phyloP scores from a whole-genome alignment of 1,140 invertebrate genomes.

The Ips typographus region DNA sequence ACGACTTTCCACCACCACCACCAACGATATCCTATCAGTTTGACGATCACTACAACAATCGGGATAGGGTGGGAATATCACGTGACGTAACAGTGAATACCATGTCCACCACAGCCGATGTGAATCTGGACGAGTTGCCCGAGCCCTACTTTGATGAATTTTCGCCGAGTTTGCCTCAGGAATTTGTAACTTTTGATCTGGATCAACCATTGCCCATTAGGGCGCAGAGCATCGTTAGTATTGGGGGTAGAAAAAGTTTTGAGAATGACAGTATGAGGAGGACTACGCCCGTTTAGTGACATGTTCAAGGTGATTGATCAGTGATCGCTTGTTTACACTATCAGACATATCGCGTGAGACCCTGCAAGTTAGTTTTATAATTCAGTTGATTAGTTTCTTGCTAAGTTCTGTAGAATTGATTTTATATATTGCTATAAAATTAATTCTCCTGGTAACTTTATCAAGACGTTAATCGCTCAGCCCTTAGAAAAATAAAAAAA shows the following conservation, averaged over 20 bases:
- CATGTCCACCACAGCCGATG: conserved; percentile 52
- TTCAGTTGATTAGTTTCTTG: neutral
- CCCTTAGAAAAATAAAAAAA: no score
- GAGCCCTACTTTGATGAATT: conserved; percentile 49
- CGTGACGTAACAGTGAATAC: conserved; percentile 52
- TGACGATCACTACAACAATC: conserved; percentile 43
- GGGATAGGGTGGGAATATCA: conserved; percentile 39
- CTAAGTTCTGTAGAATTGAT: neutral
- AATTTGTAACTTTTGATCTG: conserved; percentile 53
- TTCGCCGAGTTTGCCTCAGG: conserved; percentile 49
- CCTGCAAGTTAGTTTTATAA: neutral
- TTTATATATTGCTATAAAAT: neutral
- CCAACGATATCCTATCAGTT: conserved; percentile 53
- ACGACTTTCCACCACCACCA: conserved; percentile 58
- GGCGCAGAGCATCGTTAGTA: conserved; percentile 46
- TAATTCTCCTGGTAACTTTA: neutral
- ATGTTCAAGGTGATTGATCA: conserved; percentile 11
- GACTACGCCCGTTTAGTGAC: conserved; percentile 53
- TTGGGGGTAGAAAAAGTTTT: conserved; percentile 42
- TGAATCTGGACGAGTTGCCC: conserved; percentile 47
- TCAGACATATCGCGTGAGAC: neutral
- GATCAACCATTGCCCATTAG: conserved; percentile 49
- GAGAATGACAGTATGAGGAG: conserved; percentile 49
- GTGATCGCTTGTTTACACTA: neutral
- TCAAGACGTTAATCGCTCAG: no score